These are phyloP conservation scores for Paratrypauchen microcephalus DNA, from an alignment of 2,797 vertebrate species.

Conservation along the genomic window DNA sequence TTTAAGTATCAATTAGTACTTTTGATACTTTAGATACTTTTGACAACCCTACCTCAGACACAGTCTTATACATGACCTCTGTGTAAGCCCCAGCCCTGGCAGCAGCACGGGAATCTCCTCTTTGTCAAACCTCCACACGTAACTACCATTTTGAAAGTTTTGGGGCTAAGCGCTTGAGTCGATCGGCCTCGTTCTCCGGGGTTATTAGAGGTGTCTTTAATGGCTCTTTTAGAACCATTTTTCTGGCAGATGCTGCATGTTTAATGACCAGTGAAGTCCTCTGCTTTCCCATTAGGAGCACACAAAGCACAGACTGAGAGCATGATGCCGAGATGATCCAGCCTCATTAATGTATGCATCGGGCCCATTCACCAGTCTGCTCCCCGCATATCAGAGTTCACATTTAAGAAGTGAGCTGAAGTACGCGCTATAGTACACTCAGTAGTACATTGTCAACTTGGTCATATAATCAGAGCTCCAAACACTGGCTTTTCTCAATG, in stretches of 20 bases:
- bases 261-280: conserved; percentile 65
- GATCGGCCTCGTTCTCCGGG: conserved; percentile 33
- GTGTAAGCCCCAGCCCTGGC: not conserved
- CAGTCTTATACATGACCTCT: not conserved
- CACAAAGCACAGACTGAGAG: conserved; percentile 53
- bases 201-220: conserved; percentile 58
- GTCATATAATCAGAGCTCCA: conserved; percentile 19
- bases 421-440: conserved; percentile 5
- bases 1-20: no score
- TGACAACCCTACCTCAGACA: not conserved
- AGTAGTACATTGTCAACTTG: conserved; percentile 17
- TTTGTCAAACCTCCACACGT: conserved; percentile 4
- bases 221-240: conserved; percentile 59
- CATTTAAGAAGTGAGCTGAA: conserved; percentile 16
- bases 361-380: conserved; percentile 28
- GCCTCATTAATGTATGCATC: conserved; percentile 66
- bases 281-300: conserved; percentile 50
- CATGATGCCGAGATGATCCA: conserved; percentile 48
- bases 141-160: conserved; percentile 39
- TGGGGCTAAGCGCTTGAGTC: conserved; percentile 20
- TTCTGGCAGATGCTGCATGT: conserved; percentile 55
- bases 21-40: no score
- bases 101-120: not conserved
- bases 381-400: conserved; percentile 21
- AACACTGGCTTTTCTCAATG: no score